phyloP scores from a whole-genome alignment of 2,888 invertebrate species.

The Caenorhabditis virilis region DNA sequence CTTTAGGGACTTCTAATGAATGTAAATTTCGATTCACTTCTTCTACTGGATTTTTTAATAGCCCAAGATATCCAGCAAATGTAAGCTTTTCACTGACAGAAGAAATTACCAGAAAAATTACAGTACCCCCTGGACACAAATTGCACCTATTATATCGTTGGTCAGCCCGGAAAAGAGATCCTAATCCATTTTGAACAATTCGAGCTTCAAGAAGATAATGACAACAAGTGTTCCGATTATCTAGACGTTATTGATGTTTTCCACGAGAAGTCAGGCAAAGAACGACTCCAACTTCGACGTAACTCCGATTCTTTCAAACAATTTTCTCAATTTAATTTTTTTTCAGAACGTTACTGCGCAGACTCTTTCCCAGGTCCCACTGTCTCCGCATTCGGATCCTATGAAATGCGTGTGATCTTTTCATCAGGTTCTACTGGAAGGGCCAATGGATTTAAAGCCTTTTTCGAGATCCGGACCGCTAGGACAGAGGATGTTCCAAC shows the following conservation, averaged over 20 bases:
- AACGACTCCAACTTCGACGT: slow-evolving; percentile 23
- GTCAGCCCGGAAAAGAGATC: slow-evolving; percentile 63
- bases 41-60: slow-evolving; percentile 70
- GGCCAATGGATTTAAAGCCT: slow-evolving; percentile 92
- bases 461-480: slow-evolving; percentile 82
- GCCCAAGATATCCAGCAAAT: slow-evolving; percentile 69
- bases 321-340: not conserved
- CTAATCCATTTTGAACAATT: slow-evolving; percentile 67
- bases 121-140: slow-evolving; percentile 70
- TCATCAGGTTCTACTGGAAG: slow-evolving; percentile 86
- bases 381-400: slow-evolving; percentile 86
- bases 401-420: slow-evolving; percentile 84
- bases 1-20: slow-evolving; percentile 69
- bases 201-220: slow-evolving; percentile 50
- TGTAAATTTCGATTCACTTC: slow-evolving; percentile 69
- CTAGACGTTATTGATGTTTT: slow-evolving; percentile 65
- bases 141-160: slow-evolving; percentile 71
- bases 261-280: slow-evolving; percentile 43
- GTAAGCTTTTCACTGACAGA: slow-evolving; percentile 34
- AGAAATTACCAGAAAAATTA: slow-evolving; percentile 7
- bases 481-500: slow-evolving; percentile 59
- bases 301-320: no score
- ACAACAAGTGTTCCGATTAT: slow-evolving; percentile 59
- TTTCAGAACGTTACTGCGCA: slow-evolving; percentile 80
- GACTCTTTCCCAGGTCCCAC: slow-evolving; percentile 90